These are phyloP conservation scores for Caenorhabditis remanei DNA, from an alignment of 1,140 invertebrate genomes.

Conservation along the genomic window DNA sequence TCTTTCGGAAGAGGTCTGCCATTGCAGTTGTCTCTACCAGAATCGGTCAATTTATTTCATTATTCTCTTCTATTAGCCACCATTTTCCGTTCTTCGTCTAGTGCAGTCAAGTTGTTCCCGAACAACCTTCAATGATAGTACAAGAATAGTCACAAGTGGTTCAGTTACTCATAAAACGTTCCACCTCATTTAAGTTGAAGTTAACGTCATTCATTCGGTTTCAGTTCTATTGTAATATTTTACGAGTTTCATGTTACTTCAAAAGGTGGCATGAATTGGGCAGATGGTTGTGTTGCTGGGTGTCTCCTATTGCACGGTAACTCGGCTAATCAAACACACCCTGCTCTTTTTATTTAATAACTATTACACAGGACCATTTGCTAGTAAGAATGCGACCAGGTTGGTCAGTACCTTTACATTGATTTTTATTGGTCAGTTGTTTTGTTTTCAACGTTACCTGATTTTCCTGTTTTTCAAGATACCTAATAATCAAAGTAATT, in stretches of 20 bases:
- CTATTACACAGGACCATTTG: conserved; percentile 5
- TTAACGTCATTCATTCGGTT: background rate
- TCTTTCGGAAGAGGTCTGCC: conserved; percentile 38
- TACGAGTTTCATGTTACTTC: conserved; percentile 35
- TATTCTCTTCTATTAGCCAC: conserved; percentile 32
- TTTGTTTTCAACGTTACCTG: too few species aligned
- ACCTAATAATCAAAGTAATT: too few species aligned
- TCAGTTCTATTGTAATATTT: background rate
- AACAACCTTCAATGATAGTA: conserved; percentile 20
- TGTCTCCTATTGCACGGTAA: background rate
- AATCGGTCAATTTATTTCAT: conserved; percentile 47
- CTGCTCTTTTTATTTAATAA: conserved; percentile 11
- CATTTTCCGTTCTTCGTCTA: background rate
- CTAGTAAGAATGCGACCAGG: too few species aligned
- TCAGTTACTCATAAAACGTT: conserved; percentile 19
- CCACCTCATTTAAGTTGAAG: background rate
- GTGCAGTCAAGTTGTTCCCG: background rate
- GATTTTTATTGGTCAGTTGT: background rate
- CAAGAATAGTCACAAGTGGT: background rate
- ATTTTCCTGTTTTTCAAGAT: too few species aligned
- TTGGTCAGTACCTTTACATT: background rate
- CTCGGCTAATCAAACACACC: conserved; percentile 27
- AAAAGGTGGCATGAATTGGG: conserved; percentile 23
- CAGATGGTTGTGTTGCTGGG: conserved; percentile 8
- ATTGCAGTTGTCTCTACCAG: conserved; percentile 46